Base-by-base conservation (phyloP, 1,140 invertebrate species). In the Brachionus manjavacas region DNA sequence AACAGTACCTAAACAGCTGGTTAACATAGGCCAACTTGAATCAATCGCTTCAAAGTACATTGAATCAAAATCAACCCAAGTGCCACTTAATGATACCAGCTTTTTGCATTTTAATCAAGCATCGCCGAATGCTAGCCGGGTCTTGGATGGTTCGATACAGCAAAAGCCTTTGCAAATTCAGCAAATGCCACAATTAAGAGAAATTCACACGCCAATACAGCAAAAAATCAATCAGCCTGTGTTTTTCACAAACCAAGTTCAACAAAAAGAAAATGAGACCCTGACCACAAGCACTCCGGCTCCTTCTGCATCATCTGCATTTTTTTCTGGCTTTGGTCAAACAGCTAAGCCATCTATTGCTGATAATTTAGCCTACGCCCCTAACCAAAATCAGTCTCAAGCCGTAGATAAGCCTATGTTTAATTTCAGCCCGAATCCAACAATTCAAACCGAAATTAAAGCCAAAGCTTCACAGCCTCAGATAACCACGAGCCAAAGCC, bases 61-160 rank as follows among this genome's bases (percentile, higher is more conserved):
- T 64, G 79, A 81, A 31, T 76, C 72, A 9, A 76, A 76, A 25
- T 49, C 41, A 12, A 49, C 72, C 1, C 41, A 46, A 76, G 72
- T 76, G 8, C 16, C 23, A 4, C 23, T 76, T 23, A 49, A 23
- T 49, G 72, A 76, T 12, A 76, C 72, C 9, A 76, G 72, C 49
- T 76, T 76, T 76, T 49, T 76, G 31, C 31, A 74, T 41, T 39
- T 74, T 31, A 72, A 72, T 12, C 72, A 76, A 49, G 20, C 41
- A 23, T 76, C 72, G 12, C 72, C 72, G 0, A 81, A 81, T 41
- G 8, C 14, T 1, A 68, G 39, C 4, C 52, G 16, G 3, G 31
- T 81, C 4, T 60, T 60, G 9, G 52, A 60, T 25, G 25, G 52
- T 20, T 60, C 52, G 25, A 28, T 64, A 8, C 52, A 64, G 12